Evolutionary conservation across 2,797 vertebrate species (phyloP).

Genomic region (Cossypha polioptera): DNA sequence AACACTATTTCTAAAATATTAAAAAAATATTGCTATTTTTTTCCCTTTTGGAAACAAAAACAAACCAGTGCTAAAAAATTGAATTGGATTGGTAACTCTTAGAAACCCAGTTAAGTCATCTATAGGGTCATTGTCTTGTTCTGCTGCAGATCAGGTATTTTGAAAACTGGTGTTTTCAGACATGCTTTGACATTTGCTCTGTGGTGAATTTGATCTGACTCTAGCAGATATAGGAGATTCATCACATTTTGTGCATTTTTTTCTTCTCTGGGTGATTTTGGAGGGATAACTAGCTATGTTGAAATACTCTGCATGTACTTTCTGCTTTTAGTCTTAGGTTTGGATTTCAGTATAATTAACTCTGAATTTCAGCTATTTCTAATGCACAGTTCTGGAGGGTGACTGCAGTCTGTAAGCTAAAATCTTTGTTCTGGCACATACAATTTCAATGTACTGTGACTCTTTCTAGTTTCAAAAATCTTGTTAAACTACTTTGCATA

Average conservation of each 20-base stretch:
- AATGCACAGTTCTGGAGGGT: background rate
- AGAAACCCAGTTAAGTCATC: background rate
- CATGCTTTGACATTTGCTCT: background rate
- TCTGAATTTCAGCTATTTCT: background rate
- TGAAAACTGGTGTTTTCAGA: background rate
- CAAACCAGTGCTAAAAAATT: background rate
- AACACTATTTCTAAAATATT: background rate
- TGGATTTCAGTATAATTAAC: background rate
- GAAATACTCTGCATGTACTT: background rate
- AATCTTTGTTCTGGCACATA: background rate
- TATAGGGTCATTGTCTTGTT: background rate
- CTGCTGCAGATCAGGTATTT: background rate
- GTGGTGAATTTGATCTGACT: background rate
- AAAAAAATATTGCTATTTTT: background rate
- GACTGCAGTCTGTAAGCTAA: background rate
- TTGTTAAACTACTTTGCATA: background rate
- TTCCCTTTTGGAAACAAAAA: background rate
- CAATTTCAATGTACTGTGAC: background rate
- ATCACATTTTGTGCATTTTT: background rate
- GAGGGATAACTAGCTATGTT: background rate
- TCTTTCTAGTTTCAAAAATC: background rate
- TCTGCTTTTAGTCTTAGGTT: background rate
- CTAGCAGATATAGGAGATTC: background rate
- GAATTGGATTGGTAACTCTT: background rate
- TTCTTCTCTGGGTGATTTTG: background rate